phyloP scores from a whole-genome alignment of 2,888 invertebrate genomes.

The Dastarcus helophoroides region DNA sequence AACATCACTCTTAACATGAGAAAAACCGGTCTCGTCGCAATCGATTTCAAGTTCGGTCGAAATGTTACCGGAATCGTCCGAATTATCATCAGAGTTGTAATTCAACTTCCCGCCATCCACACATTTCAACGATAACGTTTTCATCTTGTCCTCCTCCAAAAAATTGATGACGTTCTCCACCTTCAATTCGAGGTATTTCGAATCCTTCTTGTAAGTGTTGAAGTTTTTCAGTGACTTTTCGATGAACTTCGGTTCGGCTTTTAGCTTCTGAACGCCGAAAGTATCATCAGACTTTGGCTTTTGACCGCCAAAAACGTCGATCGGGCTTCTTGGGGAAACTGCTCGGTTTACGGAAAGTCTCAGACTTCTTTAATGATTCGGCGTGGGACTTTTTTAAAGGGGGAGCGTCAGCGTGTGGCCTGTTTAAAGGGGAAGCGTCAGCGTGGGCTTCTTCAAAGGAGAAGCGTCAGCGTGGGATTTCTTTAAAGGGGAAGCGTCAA shows the following conservation, averaged over 20 bases:
- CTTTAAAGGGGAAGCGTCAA: no score
- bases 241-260: constrained; percentile 20
- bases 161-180: constrained; percentile 13
- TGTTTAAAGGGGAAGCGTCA: no score
- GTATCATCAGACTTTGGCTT: no score
- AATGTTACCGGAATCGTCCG: constrained; percentile 73
- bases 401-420: no score
- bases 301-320: no score
- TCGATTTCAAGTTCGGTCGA: constrained; percentile 56
- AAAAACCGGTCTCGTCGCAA: constrained; percentile 20
- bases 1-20: constrained; percentile 1
- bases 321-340: no score
- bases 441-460: no score
- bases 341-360: no score
- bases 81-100: constrained; percentile 52
- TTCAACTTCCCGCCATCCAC: constrained; percentile 21
- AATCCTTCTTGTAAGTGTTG: constrained; percentile 5
- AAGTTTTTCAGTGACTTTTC: constrained; percentile 12
- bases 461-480: no score
- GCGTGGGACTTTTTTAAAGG: no score
- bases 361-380: no score
- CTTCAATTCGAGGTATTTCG: constrained; percentile 17
- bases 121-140: constrained; percentile 5
- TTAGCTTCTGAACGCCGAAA: constrained; percentile 18
- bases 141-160: constrained; percentile 8